Evolutionary conservation across 1,140 invertebrate genomes (phyloP), one percentile per base, ranked within the genome.

Genomic region (Diorhabda carinulata): DNA sequence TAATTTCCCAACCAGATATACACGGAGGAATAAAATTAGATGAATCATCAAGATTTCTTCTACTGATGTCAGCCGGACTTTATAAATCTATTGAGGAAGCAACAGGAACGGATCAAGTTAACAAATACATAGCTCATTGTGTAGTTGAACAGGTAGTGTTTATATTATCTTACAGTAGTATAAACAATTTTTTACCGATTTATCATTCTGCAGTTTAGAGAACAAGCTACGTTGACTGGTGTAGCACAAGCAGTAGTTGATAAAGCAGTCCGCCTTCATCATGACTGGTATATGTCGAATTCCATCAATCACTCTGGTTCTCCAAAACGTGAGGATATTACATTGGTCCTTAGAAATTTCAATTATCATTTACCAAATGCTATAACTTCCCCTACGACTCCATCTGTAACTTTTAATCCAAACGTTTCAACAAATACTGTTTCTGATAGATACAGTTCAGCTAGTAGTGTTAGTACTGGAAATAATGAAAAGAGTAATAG

Each of bases 201-300:
- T 52, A 66, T 64, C 57, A 66, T 42, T 73, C 82, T 83, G 70
- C 80, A 95, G 85, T 96, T 96, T 81, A 81, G 89, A 57, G 86
- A 88, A 56, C 92, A 96, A 77, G 86, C 90, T 0, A 92, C 92
- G 4, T 82, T 96, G 64, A 91, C 87, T 44, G 89, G 91, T 42
- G 92, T 96, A 47, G 92, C 93, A 47, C 93, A 96, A 83, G 91
- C 92, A 3, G 93, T 95, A 0, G 88, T 96, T 0, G 91, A 96
- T 77, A 92, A 93, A 83, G 88, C 94, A 5, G 92, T 92, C 4
- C 82, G 92, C 61, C 88, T 92, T 65, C 94, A 96, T 78, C 90
- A 94, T 70, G 91, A 95, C 65, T 87, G 88, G 65, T 94, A 88
- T 75, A 89, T 92, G 82, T 88, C 86, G 66, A 87, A 85, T 65